Evolutionary conservation across 1,140 invertebrate species (phyloP), one percentile per base, ranked within the genome.

Genomic region (Orius laevigatus): DNA sequence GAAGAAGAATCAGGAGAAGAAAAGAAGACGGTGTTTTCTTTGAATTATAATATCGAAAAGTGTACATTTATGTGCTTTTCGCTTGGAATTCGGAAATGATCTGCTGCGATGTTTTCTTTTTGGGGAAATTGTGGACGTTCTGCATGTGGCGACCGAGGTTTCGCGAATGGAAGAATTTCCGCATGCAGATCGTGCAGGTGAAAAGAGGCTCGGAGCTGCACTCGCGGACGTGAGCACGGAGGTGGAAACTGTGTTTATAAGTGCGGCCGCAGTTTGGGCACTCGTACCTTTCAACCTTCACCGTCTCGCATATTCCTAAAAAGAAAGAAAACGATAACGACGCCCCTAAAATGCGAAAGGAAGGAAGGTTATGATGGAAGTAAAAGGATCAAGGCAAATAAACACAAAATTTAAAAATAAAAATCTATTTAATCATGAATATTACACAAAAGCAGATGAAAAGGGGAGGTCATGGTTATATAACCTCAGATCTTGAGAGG

Each of bases 161-260:
- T 5, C 51, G 10, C 1, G 36, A 31, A 33, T 55, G 56, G 18
- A 49, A 55, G 33, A 55, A 55, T 25, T 46, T 42, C 15, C 36
- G 18, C 0, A 41, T 11, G 33, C 68, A 70, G 25, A 62, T 57
- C 5, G 42, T 50, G 49, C 69, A 70, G 16, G 45, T 39, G 46
- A 60, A 57, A 8, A 54, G n/a, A n/a, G 54, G 53, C 34, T 54
- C 48, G 9, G 51, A 51, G n/a, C 41, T 46, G 36, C 58, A 60
- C 41, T 60, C 57, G 3, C 55, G 46, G 10, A 53, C 33, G 19
- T 60, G 59, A 5, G 53, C 49, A 12, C 47, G 52, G 20, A 60
- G 42, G 38, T 57, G 54, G 39, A 54, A 53, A 9, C 48, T 40
- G 16, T 57, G 55, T 32, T 57, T 59, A 35, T 60, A 60, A 10